Conservation (phyloP, 53 echinoderm and acorn worm species). For the Arbacia lixula region DNA sequence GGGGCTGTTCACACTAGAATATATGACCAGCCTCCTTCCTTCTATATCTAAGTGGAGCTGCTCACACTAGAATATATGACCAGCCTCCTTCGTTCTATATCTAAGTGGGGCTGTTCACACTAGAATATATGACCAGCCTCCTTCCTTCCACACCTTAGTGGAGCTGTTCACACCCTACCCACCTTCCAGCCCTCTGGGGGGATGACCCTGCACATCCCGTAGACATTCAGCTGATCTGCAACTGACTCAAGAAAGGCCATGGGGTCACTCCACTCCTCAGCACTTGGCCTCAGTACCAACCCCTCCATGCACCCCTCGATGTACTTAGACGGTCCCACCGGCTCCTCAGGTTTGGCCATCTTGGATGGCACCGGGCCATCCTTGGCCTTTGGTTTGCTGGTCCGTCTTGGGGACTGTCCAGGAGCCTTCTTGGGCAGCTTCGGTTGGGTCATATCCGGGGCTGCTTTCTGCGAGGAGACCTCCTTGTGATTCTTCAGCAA, state of each 20-base stretch:
- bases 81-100: too few relatives aligned
- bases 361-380: constrained; percentile 42
- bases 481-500: constrained; percentile 50
- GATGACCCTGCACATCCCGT: constrained; percentile 94
- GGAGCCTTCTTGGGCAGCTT: constrained; percentile 19
- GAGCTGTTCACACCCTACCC: too few relatives aligned
- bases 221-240: constrained; percentile 68
- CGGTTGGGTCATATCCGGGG: constrained; percentile 6
- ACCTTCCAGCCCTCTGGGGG: constrained; percentile 96
- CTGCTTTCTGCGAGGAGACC: not conserved
- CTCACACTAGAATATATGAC: too few relatives aligned
- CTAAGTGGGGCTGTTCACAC: too few relatives aligned
- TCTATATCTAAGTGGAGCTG: too few relatives aligned
- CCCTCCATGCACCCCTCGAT: constrained; percentile 43
- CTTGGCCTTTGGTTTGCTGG: constrained; percentile 8
- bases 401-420: constrained; percentile 2
- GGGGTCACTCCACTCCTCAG: constrained; percentile 90
- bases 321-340: constrained; percentile 31
- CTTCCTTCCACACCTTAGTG: too few relatives aligned
- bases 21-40: too few relatives aligned
- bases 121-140: too few relatives aligned
- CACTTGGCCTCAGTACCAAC: constrained; percentile 76
- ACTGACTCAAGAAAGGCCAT: constrained; percentile 80
- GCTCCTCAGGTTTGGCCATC: constrained; percentile 20
- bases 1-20: too few relatives aligned